Base-by-base conservation (phyloP, 2,113 vertebrate species). In the Odobenus rosmarus region DNA sequence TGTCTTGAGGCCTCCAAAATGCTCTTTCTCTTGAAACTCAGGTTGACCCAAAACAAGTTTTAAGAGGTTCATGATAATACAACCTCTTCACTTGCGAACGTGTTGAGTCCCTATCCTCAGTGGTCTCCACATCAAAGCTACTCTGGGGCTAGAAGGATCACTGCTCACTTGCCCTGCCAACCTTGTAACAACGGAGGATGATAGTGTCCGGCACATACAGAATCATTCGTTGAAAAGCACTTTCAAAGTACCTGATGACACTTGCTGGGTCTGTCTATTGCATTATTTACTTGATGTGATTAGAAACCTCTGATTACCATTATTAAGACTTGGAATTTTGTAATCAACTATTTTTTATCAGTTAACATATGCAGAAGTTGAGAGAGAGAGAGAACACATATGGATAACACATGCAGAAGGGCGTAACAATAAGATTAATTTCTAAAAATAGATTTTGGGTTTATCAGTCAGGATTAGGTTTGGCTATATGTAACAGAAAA, bases 11-110 rank as follows among this genome's bases (percentile, higher is more conserved):
- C 31, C 42, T 79, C 24, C 1, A 14, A 80, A 69, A n/a, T 84
- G 71, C 51, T 85, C 71, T 94, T 93, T 87, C 46, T 49, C 26
- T 83, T 96, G 84, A 82, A 88, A 92, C 74, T 49, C 51, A 86
- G 42, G 42, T 92, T 61, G 33, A 76, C 80, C n/a, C 59, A 76
- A 77, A 92, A 51, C 4, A 86, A 57, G 42, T 76, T 42, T 69
- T 51, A 76, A 81, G 33, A 93, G 28, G 61, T 55, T 88, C 39
- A 51, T 19, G 4, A 55, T 92, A 49, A 71, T 59, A 69, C 8
- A 86, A 31, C 36, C 24, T 92, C 76, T 92, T 90, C 33, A 55
- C 5, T 74, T 88, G 6, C 46, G 61, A 31, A 81, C 28, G 3
- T 69, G 8, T 83, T 33, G 33, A 49, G 9, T 61, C 33, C 24